These are phyloP conservation scores for Atta colombica DNA, from an alignment of 1,140 invertebrate genomes.

Conservation along the genomic window DNA sequence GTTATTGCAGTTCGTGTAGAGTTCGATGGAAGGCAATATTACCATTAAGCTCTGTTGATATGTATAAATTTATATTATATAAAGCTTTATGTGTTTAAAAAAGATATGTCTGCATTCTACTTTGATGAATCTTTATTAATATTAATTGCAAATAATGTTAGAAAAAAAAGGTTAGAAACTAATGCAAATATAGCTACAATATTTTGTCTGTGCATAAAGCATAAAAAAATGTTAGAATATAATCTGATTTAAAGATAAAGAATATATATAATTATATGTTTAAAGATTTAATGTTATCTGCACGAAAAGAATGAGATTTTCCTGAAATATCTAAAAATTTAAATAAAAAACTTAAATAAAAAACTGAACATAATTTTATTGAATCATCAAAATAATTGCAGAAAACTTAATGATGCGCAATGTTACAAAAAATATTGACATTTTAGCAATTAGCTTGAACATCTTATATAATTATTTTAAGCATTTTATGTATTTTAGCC, in stretches of 20 bases:
- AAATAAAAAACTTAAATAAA: no score
- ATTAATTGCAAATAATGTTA: not conserved
- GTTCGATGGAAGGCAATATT: slow-evolving; percentile 2
- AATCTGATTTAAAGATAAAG: not conserved
- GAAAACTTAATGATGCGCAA: no score
- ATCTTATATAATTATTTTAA: no score
- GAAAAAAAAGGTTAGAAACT: not conserved
- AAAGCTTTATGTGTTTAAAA: not conserved
- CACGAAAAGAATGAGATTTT: no score
- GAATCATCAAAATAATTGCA: no score
- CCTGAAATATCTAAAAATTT: no score
- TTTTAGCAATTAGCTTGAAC: no score
- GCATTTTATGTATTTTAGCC: no score
- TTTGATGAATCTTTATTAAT: slow-evolving; percentile 7
- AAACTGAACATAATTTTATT: no score
- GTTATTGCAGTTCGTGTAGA: slow-evolving; percentile 37
- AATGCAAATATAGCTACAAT: not conserved
- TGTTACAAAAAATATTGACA: no score
- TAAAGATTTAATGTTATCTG: not conserved
- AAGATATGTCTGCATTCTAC: not conserved
- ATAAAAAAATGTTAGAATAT: not conserved
- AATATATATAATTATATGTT: not conserved
- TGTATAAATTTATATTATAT: slow-evolving; percentile 6
- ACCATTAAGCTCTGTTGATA: slow-evolving; percentile 39
- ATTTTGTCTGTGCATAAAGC: not conserved